These are phyloP conservation scores for Hypotaenidia okinawae DNA, from an alignment of 2,797 vertebrate genomes.

Conservation along the genomic window DNA sequence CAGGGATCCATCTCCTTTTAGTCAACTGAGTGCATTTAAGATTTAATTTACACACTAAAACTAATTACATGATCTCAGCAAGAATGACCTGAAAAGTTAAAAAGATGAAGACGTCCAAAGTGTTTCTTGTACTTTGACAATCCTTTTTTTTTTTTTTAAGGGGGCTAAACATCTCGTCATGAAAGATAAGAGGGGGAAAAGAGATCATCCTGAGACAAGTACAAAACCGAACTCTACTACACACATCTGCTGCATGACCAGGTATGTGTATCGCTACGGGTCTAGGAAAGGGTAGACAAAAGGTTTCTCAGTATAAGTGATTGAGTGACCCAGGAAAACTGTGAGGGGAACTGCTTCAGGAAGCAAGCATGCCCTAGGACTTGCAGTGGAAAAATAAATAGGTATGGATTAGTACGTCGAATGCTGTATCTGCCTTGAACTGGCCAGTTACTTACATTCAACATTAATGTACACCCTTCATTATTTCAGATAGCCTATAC, in stretches of 20 bases:
- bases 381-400: slow-evolving; percentile 69
- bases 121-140: slow-evolving; percentile 35
- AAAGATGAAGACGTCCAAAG: slow-evolving; percentile 54
- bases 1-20: slow-evolving; percentile 73
- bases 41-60: slow-evolving; percentile 75
- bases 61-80: slow-evolving; percentile 59
- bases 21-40: slow-evolving; percentile 76
- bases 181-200: slow-evolving; percentile 24
- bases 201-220: slow-evolving; percentile 53
- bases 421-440: slow-evolving; percentile 44
- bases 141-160: slow-evolving; percentile 37
- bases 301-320: not conserved
- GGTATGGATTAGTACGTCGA: slow-evolving; percentile 39
- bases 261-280: not conserved
- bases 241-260: not conserved
- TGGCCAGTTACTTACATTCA: slow-evolving; percentile 56
- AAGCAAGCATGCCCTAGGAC: slow-evolving; percentile 28
- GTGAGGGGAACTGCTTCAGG: slow-evolving; percentile 4
- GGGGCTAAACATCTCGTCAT: not conserved
- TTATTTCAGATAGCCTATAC: slow-evolving; percentile 41
- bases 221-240: slow-evolving; percentile 18
- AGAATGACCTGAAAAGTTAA: slow-evolving; percentile 60
- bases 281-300: not conserved
- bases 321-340: not conserved
- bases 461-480: slow-evolving; percentile 71